Evolutionary conservation across 1,140 invertebrate species (phyloP).

Genomic region (Heliconius melpomene): DNA sequence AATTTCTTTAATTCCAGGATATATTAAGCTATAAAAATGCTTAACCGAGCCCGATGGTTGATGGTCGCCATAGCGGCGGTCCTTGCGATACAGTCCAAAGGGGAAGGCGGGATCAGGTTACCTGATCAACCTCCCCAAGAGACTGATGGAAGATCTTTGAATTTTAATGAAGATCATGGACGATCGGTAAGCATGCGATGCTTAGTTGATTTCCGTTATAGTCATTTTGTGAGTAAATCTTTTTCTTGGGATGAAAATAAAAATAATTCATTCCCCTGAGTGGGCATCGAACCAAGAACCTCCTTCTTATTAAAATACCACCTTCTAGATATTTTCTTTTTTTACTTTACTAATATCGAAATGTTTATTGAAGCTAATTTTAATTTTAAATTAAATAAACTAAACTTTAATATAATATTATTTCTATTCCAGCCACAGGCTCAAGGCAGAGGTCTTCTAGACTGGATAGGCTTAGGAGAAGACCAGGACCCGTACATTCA

Average conservation of each 20-base stretch:
- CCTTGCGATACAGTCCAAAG: conserved; percentile 78
- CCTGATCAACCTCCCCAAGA: conserved; percentile 81
- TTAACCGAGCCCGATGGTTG: conserved; percentile 71
- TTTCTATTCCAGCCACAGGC: conserved; percentile 62
- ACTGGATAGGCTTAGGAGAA: conserved; percentile 88
- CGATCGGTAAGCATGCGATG: conserved; percentile 58
- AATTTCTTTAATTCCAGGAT: conserved; percentile 37
- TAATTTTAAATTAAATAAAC: too few species aligned
- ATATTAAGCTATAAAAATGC: conserved; percentile 49
- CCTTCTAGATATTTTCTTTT: too few species aligned
- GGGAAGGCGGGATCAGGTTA: conserved; percentile 80
- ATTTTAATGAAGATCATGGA: conserved; percentile 57
- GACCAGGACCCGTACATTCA: conserved; percentile 89
- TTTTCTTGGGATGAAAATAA: background rate
- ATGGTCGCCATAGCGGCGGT: conserved; percentile 72
- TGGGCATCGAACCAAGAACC: too few species aligned
- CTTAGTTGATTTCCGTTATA: background rate
- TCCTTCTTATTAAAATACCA: too few species aligned
- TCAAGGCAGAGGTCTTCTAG: conserved; percentile 84
- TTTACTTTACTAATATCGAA: too few species aligned
- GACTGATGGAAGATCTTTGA: conserved; percentile 59
- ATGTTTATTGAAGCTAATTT: too few species aligned
- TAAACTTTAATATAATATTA: background rate
- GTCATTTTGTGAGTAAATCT: background rate
- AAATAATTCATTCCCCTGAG: too few species aligned